Conservation (phyloP, 2,888 invertebrate genomes). For the Operophtera brumata region DNA sequence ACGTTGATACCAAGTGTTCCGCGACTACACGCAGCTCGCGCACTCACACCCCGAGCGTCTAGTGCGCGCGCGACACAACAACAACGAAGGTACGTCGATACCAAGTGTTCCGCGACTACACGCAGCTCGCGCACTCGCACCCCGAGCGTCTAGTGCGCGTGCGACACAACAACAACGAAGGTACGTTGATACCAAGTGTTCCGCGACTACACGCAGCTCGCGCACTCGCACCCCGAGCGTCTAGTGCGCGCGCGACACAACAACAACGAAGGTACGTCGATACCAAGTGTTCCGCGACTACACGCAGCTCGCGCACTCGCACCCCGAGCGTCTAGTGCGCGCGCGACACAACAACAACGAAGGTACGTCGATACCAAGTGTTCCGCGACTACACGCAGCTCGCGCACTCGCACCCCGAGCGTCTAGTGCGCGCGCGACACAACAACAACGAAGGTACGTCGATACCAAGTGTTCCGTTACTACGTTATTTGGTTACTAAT, state of each 20-base stretch:
- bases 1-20: constrained; percentile 95
- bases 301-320: constrained; percentile 89
- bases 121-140: constrained; percentile 89
- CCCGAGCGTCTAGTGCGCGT: constrained; percentile 83
- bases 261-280: constrained; percentile 90
- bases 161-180: constrained; percentile 83
- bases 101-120: constrained; percentile 95
- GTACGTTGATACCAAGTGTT: constrained; percentile 96
- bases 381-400: constrained; percentile 94
- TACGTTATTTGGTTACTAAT: no score
- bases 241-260: constrained; percentile 71
- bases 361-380: constrained; percentile 94
- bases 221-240: constrained; percentile 89
- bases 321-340: constrained; percentile 85
- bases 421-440: constrained; percentile 72
- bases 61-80: constrained; percentile 66
- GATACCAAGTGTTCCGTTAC: constrained; percentile 91
- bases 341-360: constrained; percentile 81
- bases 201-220: constrained; percentile 92
- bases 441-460: constrained; percentile 69
- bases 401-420: constrained; percentile 89
- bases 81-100: constrained; percentile 92
- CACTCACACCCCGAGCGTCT: constrained; percentile 89
- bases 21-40: constrained; percentile 93
- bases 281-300: constrained; percentile 96